A percentile compares a stretch with the other conserved stretches of the same genome.
Evolutionary conservation across 2,113 vertebrate genomes (phyloP).

Genomic region (Taxidea taxus): DNA sequence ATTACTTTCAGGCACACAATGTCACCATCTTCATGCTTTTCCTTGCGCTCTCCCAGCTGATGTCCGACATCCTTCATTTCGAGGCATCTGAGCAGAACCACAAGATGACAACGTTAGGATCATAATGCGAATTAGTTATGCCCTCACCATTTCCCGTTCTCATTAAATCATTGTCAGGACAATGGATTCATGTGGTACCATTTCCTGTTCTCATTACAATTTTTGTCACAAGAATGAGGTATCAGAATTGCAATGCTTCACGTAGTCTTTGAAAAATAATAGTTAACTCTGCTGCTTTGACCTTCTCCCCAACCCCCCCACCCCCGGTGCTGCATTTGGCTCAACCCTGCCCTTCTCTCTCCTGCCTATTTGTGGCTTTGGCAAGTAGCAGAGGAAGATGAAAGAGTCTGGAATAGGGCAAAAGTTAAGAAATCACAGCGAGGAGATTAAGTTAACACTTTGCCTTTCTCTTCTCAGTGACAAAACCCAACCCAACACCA

Average conservation of each 20-base stretch:
- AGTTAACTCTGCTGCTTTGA: constrained; percentile 58
- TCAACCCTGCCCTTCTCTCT: background rate
- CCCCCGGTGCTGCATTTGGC: background rate
- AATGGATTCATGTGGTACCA: constrained; percentile 52
- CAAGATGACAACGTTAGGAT: constrained; percentile 59
- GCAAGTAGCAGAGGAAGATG: background rate
- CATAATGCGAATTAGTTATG: constrained; percentile 65
- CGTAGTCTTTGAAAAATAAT: constrained; percentile 66
- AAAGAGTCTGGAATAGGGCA: background rate
- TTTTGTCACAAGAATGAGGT: constrained; percentile 72
- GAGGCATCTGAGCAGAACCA: constrained; percentile 58
- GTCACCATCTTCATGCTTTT: background rate
- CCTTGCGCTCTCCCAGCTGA: constrained; percentile 43
- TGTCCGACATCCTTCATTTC: constrained; percentile 65
- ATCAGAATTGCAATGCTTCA: constrained; percentile 56
- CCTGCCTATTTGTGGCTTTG: constrained; percentile 14
- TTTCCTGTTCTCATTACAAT: constrained; percentile 69
- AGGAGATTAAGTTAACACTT: background rate
- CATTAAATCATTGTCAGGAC: constrained; percentile 68
- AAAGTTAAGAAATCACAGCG: background rate
- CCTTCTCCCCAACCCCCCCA: background rate
- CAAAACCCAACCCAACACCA: background rate
- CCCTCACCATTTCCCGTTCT: constrained; percentile 65
- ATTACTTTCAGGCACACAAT: constrained; percentile 35
- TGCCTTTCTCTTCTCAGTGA: background rate